Evolutionary conservation across 1,140 invertebrate species (phyloP), one percentile per base, ranked within the genome.

Genomic region (Drosophila nasuta): DNA sequence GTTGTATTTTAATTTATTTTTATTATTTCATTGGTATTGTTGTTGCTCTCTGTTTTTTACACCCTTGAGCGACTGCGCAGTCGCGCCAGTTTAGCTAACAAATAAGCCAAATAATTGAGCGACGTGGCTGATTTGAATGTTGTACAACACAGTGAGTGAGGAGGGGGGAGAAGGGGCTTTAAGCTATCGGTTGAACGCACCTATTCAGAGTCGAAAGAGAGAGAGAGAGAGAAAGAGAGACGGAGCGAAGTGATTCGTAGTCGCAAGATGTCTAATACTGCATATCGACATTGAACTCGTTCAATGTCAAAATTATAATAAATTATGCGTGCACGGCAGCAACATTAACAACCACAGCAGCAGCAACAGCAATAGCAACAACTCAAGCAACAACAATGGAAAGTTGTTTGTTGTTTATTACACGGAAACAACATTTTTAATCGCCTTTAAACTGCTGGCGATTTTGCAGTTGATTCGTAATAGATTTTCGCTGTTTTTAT

Each of bases 241-340:
- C 49, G 33, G 20, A 49, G n/a, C 28, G 30, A 28, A 60, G 10
- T 8, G 63, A 62, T 59, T 30, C 28, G 25, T 33, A 52, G 28
- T 52, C 28, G 51, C 30, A 4, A 30, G 38, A 2, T 30, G 52
- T 70, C 59, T 65, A 70, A 60, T 65, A 66, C 76, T 82, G 82
- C 79, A 87, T 88, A 87, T 81, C 81, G 86, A 90, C 86, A 89
- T 89, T 89, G 86, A 90, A 90, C 81, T 79, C 79, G 76, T 90
- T 89, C 86, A 89, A 89, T 89, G 86, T 86, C 86, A 90, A 75
- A 74, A 86, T 89, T 89, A 87, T 77, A 77, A 87, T 86, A 86
- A 86, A 87, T 82, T 86, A 86, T 86, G 82, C 82, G 78, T 86
- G 64, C 62, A 81, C 38, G 59, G 48, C 60, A 78, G 67, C 82